phyloP scores from a whole-genome alignment of 2,888 invertebrate species.

The Parnassius apollo region DNA sequence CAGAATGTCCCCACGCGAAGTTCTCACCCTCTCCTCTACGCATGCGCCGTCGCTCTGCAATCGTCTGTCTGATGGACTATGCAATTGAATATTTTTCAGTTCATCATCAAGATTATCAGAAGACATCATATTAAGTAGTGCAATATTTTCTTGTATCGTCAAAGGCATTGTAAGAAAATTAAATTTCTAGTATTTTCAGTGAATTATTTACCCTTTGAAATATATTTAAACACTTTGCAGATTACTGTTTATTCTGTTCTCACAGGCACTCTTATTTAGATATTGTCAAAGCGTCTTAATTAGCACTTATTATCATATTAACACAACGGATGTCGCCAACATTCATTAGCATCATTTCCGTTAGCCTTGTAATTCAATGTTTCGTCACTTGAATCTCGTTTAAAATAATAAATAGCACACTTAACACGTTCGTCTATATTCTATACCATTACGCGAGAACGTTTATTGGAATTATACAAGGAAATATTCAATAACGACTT shows the following conservation, averaged over 20 bases:
- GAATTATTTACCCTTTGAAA: background rate
- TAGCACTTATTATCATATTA: conserved; percentile 52
- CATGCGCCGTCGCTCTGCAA: conserved; percentile 77
- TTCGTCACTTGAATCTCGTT: conserved; percentile 30
- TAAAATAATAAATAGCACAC: conserved; percentile 52
- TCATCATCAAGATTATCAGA: conserved; percentile 95
- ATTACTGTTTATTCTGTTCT: conserved; percentile 7
- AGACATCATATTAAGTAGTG: conserved; percentile 84
- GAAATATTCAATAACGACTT: conserved; percentile 70
- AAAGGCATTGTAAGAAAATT: conserved; percentile 54
- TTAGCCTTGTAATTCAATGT: conserved; percentile 9
- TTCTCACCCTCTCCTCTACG: conserved; percentile 89
- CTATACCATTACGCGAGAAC: conserved; percentile 39
- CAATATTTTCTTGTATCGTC: conserved; percentile 71
- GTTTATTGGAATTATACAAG: conserved; percentile 56
- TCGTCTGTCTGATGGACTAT: conserved; percentile 88
- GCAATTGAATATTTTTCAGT: conserved; percentile 93
- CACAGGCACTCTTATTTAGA: conserved; percentile 28
- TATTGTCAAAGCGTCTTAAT: conserved; percentile 31
- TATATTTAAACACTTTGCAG: background rate
- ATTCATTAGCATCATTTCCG: conserved; percentile 31
- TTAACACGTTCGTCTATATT: background rate
- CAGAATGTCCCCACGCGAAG: conserved; percentile 93
- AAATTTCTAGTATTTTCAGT: conserved; percentile 10
- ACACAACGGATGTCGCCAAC: conserved; percentile 40